Evolutionary conservation across 2,888 invertebrate genomes (phyloP), one percentile per base, ranked within the genome.

Genomic region (Lasioglossum villosulum): DNA sequence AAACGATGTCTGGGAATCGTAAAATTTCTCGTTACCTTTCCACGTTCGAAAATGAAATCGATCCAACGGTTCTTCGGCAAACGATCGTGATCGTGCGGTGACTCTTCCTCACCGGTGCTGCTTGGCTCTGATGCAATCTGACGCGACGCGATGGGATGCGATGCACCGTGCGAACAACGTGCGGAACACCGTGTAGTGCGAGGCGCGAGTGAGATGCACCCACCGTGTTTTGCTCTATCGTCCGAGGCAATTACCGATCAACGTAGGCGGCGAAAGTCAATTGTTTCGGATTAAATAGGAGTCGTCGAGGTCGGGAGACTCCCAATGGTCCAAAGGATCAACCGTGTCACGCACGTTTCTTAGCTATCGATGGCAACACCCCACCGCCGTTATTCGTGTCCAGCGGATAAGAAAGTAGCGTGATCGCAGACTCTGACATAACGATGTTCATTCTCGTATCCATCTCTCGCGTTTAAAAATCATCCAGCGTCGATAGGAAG

Each of bases 191-290:
- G 16, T 3, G 63, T 16, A 16, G 34, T 3, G 19, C 66, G 3
- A 34, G 19, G 10, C 66, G 1, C 34, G 66, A 34, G 19, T 12
- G n/a, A 39, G 42, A 72, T 8, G 71, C 16, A 45, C 42, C 70
- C 70, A 12, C 16, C 16, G 12, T 6, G 42, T 14, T 16, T 42
- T 3, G 6, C 16, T 8, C 19, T 45, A 19, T 27, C 30, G 19
- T 16, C 27, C 27, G 45, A 19, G 14, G 66, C 34, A 39, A 37
- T n/a, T 16, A n/a, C 52, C 74, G 74, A 56, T 37, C 74, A 56
- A 73, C 48, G 74, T 56, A 5, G 74, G 52, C 56, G 74, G 74
- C 34, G 56, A 74, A 37, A 74, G 74, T 74, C 74, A 56, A 74
- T 74, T 74, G 74, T 37, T 52, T 52, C 34, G n/a, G 12, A 74